phyloP scores from a whole-genome alignment of 2,113 vertebrate species.

The Sorex fumeus region DNA sequence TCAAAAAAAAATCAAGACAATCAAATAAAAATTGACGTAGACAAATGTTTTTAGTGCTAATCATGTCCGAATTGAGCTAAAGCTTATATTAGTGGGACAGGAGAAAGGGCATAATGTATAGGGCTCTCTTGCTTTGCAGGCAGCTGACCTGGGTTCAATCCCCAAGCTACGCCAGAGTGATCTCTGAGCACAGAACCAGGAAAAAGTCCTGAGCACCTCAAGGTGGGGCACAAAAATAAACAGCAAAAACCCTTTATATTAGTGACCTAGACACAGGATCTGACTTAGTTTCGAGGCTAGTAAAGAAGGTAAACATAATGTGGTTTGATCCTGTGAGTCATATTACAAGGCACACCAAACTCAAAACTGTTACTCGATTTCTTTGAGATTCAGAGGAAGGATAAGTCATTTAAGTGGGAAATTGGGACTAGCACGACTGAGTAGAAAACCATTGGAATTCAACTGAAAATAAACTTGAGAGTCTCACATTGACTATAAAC shows the following conservation, averaged over 20 bases:
- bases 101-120: too few relatives aligned
- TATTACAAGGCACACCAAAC: background rate
- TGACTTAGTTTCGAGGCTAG: background rate
- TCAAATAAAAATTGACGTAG: background rate
- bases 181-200: too few relatives aligned
- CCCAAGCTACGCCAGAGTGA: too few relatives aligned
- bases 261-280: background rate
- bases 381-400: background rate
- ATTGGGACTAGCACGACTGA: background rate
- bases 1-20: slow-evolving; percentile 15
- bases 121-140: too few relatives aligned
- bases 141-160: too few relatives aligned
- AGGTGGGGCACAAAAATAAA: too few relatives aligned
- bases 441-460: background rate
- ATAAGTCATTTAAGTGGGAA: background rate
- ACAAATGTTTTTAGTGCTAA: background rate
- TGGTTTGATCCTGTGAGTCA: background rate
- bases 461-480: background rate
- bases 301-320: background rate
- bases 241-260: background rate
- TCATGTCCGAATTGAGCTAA: background rate
- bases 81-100: background rate
- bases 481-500: background rate
- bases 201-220: too few relatives aligned
- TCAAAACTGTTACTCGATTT: background rate